Percentiles rank a stretch among this genome's conserved stretches.
phyloP scores from a whole-genome alignment of 2,888 invertebrate species.

The Cosmia pyralina region DNA sequence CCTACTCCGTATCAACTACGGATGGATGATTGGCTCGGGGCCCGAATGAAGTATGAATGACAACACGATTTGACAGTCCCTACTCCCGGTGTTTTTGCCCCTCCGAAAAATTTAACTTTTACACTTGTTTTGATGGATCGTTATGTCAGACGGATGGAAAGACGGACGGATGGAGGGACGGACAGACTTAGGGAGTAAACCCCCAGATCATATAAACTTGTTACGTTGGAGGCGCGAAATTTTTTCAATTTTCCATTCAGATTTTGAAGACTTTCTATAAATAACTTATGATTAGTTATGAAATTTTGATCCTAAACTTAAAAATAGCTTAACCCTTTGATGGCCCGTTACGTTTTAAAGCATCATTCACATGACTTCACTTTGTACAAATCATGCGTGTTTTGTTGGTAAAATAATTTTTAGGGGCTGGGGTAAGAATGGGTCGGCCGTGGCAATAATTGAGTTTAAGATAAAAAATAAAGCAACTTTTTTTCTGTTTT shows the following conservation, averaged over 20 bases:
- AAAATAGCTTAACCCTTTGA: conserved; percentile 27
- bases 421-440: not conserved
- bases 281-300: not conserved
- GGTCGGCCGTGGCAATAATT: not conserved
- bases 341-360: not conserved
- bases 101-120: too few relatives aligned
- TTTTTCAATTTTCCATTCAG: not conserved
- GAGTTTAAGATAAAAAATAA: not conserved
- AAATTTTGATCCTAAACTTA: not conserved
- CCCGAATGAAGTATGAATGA: too few relatives aligned
- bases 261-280: not conserved
- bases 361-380: conserved; percentile 26
- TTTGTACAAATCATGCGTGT: conserved; percentile 8
- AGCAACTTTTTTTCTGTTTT: not conserved
- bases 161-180: too few relatives aligned
- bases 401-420: not conserved
- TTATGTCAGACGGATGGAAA: too few relatives aligned
- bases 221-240: not conserved
- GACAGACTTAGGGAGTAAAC: too few relatives aligned
- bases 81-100: too few relatives aligned
- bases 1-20: too few relatives aligned
- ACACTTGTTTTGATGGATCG: too few relatives aligned
- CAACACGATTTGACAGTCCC: too few relatives aligned
- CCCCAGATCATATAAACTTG: not conserved
- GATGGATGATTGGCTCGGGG: too few relatives aligned